A percentile compares a stretch with the other conserved stretches of the same genome.
These are phyloP conservation scores for Agraylea sexmaculata DNA, from an alignment of 1,140 invertebrate genomes.

Conservation along the genomic window DNA sequence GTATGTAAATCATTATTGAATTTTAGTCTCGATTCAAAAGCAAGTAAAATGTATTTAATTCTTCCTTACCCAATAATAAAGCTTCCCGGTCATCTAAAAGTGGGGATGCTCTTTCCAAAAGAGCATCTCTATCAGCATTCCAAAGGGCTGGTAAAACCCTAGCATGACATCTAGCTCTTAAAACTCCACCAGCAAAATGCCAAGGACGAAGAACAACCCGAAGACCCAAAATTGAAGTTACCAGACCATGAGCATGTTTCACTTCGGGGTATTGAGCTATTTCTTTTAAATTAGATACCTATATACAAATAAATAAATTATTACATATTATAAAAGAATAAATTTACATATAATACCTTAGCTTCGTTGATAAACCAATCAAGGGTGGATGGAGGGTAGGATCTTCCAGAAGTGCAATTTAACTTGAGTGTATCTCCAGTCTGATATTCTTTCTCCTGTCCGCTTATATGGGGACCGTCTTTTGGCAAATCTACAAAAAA, in stretches of 20 bases:
- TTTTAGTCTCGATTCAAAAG: no score
- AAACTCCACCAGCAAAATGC: conserved; percentile 42
- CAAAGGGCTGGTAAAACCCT: conserved; percentile 44
- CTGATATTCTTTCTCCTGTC: conserved; percentile 64
- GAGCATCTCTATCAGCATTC: conserved; percentile 42
- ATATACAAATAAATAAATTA: conserved; percentile 4
- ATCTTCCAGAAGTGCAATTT: conserved; percentile 74
- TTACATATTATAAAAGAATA: conserved; percentile 1
- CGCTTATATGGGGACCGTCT: conserved; percentile 66
- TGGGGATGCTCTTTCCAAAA: conserved; percentile 39
- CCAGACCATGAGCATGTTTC: conserved; percentile 42
- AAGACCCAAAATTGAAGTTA: conserved; percentile 42
- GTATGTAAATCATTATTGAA: no score
- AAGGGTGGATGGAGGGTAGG: conserved; percentile 60
- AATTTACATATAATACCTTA: conserved; percentile 44
- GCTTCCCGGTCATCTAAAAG: conserved; percentile 46
- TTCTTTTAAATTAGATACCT: conserved; percentile 35
- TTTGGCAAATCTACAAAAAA: conserved; percentile 54
- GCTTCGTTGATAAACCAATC: conserved; percentile 75
- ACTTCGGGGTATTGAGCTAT: conserved; percentile 38
- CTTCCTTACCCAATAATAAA: conserved; percentile 44
- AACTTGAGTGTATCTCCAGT: conserved; percentile 67
- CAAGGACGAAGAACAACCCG: conserved; percentile 35
- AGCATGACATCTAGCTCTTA: conserved; percentile 48
- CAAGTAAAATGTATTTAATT: no score